Evolutionary conservation across 1,140 invertebrate species (phyloP), one percentile per base, ranked within the genome.

Genomic region (Muscidifurax raptorellus): DNA sequence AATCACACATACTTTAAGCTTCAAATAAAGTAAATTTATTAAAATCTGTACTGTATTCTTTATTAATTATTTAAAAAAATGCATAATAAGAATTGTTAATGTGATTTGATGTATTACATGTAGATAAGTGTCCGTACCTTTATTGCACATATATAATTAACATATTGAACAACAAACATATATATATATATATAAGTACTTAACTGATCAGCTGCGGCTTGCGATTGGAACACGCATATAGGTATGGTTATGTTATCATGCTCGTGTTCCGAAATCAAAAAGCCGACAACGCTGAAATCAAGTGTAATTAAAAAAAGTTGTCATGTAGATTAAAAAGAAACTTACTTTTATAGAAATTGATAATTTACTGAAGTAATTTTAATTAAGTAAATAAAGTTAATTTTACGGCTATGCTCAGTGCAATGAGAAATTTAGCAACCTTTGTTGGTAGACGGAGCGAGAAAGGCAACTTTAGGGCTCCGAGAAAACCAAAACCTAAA

Each of bases 381-480:
- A 59, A n/a, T 59, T 59, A 22, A 59, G n/a, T 6, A n/a, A 18
- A 59, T n/a, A 59, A 47, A 18, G 13, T 47, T 47, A 47, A 4
- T 59, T 59, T 75, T 36, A 59, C 30, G 30, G 64, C 52, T 66
- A 86, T 86, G 85, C 83, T 86, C 30, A 76, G 66, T 27, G n/a
- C 36, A 2, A 67, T 83, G 22, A 80, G 79, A 80, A 83, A 67
- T 71, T 80, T 82, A 28, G 76, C 71, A 4, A 76, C 25, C 18
- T 40, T 52, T 2, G 27, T 76, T 10, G n/a, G 30, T 10, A 74
- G 44, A 83, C 69, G 59, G 12, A 66, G 27, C 28, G 18, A 18
- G 2, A 85, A 64, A 40, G 71, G 15, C 13, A 30, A 30, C 9
- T 28, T 9, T 28, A 27, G 28, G 10, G 32, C 66, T 15, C 6